Evolutionary conservation across 1,140 invertebrate species (phyloP).

Genomic region (Capitella teleta): DNA sequence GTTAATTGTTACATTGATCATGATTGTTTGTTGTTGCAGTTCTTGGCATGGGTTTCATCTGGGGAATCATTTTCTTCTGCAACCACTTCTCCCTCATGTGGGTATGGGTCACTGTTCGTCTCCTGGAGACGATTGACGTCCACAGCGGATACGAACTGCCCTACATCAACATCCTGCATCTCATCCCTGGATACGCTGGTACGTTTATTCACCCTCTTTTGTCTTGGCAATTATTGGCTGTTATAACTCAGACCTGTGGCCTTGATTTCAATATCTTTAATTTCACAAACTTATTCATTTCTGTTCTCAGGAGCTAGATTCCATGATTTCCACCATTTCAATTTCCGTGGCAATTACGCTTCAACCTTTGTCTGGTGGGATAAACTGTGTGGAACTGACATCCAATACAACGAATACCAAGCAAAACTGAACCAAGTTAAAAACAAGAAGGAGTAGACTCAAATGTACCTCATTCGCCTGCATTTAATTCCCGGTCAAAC

Average conservation of each 20-base stretch:
- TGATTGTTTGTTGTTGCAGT: conserved; percentile 15
- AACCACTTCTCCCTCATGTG: conserved; percentile 30
- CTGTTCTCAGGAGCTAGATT: conserved; percentile 22
- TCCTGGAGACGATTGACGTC: conserved; percentile 33
- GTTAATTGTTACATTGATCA: too few relatives aligned
- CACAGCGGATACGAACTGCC: conserved; percentile 33
- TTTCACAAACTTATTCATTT: neutral
- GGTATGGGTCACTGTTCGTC: conserved; percentile 25
- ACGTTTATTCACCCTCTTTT: neutral
- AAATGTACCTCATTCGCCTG: too few relatives aligned
- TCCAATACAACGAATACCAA: conserved; percentile 16
- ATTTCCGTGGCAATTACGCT: conserved; percentile 31
- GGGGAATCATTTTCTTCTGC: conserved; percentile 24
- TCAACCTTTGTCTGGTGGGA: conserved; percentile 36
- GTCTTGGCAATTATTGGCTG: neutral
- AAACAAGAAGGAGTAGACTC: neutral
- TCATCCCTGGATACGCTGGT: conserved; percentile 31
- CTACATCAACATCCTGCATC: conserved; percentile 27
- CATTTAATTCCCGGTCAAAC: too few relatives aligned
- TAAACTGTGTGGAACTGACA: conserved; percentile 28
- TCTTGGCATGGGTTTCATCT: conserved; percentile 30
- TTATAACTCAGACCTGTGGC: neutral
- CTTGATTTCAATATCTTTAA: neutral
- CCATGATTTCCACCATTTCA: conserved; percentile 34
- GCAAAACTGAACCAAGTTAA: neutral